Evolutionary conservation across 1,140 invertebrate species (phyloP), one percentile per base, ranked within the genome.

Genomic region (Hydropsyche tenuis): DNA sequence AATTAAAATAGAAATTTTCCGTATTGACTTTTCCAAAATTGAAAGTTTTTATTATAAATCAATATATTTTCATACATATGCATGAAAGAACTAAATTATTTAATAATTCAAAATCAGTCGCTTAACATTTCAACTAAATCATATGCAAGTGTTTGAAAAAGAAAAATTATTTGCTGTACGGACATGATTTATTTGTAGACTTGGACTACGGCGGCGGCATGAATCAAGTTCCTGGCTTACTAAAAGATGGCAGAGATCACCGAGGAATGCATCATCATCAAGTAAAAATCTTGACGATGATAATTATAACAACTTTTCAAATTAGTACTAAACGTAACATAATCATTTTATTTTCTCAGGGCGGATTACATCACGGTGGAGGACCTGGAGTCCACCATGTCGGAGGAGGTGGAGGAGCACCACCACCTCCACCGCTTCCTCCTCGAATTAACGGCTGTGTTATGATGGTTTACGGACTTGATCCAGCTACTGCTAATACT

Each of bases 401-500:
- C 5, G 84, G 84, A 51, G 83, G 23, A 0, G 69, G 69, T 16
- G 18, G 22, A 11, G 46, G 46, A 45, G 72, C 72, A 51, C 73
- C 74, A 80, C 77, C 78, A 78, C 74, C 81, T 27, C 76, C 74
- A 0, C 76, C 74, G 9, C 81, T 76, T 74, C 79, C 53, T 73
- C 85, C 79, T 0, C 87, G 87, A 45, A 90, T 91, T 79, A 92
- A 93, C 79, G 94, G 95, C 18, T 91, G 93, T 56, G 96, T 99
- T 53, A 91, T 99, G 86, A 99, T 99, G 97, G 95, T 99, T 27
- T 99, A 99, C 85, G 97, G 97, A 23, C 87, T 99, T 16, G 94
- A 96, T 81, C 90, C 92, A 56, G 90, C 95, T 76, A 95, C 95
- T 81, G 94, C 97, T 81, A 99, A 99, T 85, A 93, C 95, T 75